phyloP scores from a whole-genome alignment of 2,797 vertebrate species.

The Gymnoscopelus braueri region DNA sequence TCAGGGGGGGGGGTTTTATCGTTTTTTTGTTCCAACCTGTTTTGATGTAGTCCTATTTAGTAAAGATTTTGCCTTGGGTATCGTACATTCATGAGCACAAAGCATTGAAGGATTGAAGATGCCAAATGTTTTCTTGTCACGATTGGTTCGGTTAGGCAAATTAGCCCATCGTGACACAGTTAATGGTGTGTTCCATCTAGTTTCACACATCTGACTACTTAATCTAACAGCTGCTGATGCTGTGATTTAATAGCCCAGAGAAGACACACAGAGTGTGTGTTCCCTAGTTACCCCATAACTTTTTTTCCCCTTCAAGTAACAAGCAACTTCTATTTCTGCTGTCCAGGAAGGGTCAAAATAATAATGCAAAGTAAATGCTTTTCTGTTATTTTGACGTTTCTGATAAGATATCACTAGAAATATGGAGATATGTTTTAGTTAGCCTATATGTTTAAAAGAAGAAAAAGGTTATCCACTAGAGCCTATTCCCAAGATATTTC shows the following conservation, averaged over 20 bases:
- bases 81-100: too few relatives aligned
- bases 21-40: too few relatives aligned
- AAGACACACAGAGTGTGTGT: conserved; percentile 54
- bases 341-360: neutral
- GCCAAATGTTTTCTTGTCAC: conserved; percentile 11
- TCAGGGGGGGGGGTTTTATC: too few relatives aligned
- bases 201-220: conserved; percentile 64
- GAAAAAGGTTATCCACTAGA: too few relatives aligned
- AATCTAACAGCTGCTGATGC: conserved; percentile 57
- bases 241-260: conserved; percentile 56
- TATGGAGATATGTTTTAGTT: conserved; percentile 12
- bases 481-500: too few relatives aligned
- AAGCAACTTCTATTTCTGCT: neutral
- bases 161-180: conserved; percentile 50
- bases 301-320: neutral
- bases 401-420: conserved; percentile 2
- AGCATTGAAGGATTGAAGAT: too few relatives aligned
- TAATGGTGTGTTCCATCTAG: conserved; percentile 49
- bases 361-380: conserved; percentile 10
- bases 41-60: too few relatives aligned
- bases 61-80: too few relatives aligned
- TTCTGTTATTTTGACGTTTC: conserved; percentile 23
- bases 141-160: conserved; percentile 36
- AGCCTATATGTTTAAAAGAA: too few relatives aligned
- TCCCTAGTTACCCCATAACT: neutral